Percentiles rank a stretch among this genome's conserved stretches.
These are phyloP conservation scores for Pterocles burchelli DNA, from an alignment of 2,113 vertebrate species.

Conservation along the genomic window DNA sequence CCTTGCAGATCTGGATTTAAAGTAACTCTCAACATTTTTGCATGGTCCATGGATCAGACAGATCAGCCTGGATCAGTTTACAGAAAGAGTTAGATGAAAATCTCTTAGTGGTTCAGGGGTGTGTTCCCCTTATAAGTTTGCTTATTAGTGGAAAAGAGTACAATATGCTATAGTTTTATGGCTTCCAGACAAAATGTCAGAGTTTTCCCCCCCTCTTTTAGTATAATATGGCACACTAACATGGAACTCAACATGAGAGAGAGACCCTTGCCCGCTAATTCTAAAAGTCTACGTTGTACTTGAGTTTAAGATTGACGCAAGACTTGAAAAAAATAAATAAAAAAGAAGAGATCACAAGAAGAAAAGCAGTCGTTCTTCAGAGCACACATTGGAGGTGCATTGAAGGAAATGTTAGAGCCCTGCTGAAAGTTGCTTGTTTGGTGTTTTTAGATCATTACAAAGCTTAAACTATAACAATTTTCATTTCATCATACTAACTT, in stretches of 20 bases:
- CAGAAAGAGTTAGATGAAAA: slow-evolving; percentile 31
- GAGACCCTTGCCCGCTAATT: not conserved
- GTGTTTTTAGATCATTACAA: not conserved
- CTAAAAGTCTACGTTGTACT: not conserved
- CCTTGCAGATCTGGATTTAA: not conserved
- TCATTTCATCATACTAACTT: not conserved
- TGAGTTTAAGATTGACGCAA: not conserved
- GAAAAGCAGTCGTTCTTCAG: not conserved
- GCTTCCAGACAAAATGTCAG: not conserved
- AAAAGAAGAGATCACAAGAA: not conserved
- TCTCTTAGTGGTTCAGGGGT: not conserved
- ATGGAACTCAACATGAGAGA: not conserved
- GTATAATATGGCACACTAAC: not conserved
- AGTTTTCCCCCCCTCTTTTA: not conserved
- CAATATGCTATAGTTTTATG: not conserved
- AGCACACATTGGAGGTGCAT: not conserved
- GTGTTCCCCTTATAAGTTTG: not conserved
- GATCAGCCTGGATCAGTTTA: slow-evolving; percentile 9
- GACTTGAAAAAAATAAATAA: not conserved
- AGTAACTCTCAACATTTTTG: slow-evolving; percentile 12
- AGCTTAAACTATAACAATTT: not conserved
- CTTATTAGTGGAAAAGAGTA: not conserved
- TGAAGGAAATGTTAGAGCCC: not conserved
- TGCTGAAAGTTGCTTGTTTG: not conserved
- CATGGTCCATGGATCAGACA: not conserved